Base-by-base conservation (phyloP, 1,140 invertebrate species). In the Eriosoma lanigerum region DNA sequence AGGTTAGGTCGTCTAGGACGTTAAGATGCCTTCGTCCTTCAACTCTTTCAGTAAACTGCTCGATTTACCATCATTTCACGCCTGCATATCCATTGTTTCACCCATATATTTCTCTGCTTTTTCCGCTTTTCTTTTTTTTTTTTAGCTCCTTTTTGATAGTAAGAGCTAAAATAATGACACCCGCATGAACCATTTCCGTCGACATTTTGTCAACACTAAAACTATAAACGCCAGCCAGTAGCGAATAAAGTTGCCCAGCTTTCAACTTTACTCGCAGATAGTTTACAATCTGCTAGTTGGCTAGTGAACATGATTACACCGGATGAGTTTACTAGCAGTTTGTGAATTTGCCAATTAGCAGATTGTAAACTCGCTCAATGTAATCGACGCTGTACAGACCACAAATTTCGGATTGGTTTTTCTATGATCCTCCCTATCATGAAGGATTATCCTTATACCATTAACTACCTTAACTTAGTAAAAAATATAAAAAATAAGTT, bases 51-150 rank as follows among this genome's bases (percentile, higher is more conserved):
- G 56, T 58, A 58, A 58, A 58, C 56, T 58, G 56, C 24, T 81
- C 56, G 81, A 81, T 81, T 66, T 68, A 81, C 81, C 81, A 81
- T 81, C 44, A 70, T 56, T 9, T 32, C 56, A 75, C 81, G 64
- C 64, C 81, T 81, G 72, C n/a, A 62, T 81, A 81, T 50, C 81
- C 81, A 81, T 60, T n/a, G 52, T 81, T 76, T 81, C 32, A 81
- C 81, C 81, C 70, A 81, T 68, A 76, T 54, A 56, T 58, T 81
- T 50, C 81, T 81, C n/a, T 58, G n/a, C 80, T 56, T 72, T 81
- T 81, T 81, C 80, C 48, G 80, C 52, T 81, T 81, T 64, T 60
- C 66, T 60, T 80, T 80, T 80, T 62, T n/a, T n/a, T 50, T 50
- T 50, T 50, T 50, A 80, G 64, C 58, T 80, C 78, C n/a, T 58